A percentile compares a stretch with the other conserved stretches of the same genome.
phyloP scores from a whole-genome alignment of 64 coral and sea anemone species.

The Stylophora pistillata region DNA sequence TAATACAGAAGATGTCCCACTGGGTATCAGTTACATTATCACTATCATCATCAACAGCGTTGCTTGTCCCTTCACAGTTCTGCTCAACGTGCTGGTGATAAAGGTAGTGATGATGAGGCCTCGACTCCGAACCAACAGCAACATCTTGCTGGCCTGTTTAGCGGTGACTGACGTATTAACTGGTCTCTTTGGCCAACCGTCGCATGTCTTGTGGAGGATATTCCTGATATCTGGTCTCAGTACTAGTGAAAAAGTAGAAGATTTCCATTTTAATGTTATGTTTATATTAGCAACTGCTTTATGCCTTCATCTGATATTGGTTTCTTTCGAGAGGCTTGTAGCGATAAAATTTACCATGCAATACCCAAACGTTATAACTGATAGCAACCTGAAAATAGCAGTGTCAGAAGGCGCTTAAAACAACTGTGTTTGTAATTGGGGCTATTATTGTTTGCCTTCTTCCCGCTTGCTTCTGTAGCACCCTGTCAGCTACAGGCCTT shows the following conservation, averaged over 20 bases:
- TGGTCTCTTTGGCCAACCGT: not conserved
- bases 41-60: not conserved
- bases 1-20: no score
- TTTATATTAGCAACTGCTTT: no score
- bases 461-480: no score
- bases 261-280: no score
- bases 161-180: not conserved
- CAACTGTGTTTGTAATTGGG: no score
- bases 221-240: not conserved
- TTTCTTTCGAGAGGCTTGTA: not conserved
- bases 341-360: not conserved
- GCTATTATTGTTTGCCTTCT: no score
- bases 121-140: not conserved
- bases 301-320: not conserved
- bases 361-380: not conserved
- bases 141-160: conserved; percentile 10
- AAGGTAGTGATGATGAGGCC: not conserved
- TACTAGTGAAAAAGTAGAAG: not conserved
- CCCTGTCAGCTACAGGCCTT: no score
- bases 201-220: not conserved
- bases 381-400: not conserved
- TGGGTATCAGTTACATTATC: not conserved
- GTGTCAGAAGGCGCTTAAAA: no score
- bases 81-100: no score
- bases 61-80: no score